Base-by-base conservation (phyloP, 2,113 vertebrate species). In the western clawed frog (Xenopus tropicalis) region DNA sequence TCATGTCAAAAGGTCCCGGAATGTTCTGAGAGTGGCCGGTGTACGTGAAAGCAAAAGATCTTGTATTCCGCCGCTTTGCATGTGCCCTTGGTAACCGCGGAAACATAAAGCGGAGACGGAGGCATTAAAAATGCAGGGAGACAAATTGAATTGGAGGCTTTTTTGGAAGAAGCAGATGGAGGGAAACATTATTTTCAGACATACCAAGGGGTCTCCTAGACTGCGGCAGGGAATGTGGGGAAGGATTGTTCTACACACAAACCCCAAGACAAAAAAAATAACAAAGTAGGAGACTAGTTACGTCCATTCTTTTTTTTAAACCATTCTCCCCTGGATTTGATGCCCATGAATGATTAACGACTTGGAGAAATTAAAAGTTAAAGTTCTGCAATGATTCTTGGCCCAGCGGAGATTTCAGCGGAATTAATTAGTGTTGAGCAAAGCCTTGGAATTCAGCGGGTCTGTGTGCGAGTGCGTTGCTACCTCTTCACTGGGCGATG, bases 191-290 rank as follows among this genome's bases (percentile, higher is more conserved):
- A 54, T 54, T 54, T n/a, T 54, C 14, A 54, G 17, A 54, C 52
- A 54, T 54, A 54, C 52, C 52, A 54, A 54, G 52, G n/a, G 9
- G 52, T 54, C 19, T 54, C 52, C 52, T 54, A 54, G 52, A 54
- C 52, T 48, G 46, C 46, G 3, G 52, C 52, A n/a, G 52, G 19
- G 52, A 54, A 54, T 54, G 14, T 17, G 52, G 19, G 29, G 17
- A 54, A 10, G 16, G 88, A 85, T 88, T 88, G 82, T 87, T 83
- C 79, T 79, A 82, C 79, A 78, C 80, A 82, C 84, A 85, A 82
- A 85, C 82, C 81, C 46, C 52, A 3, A n/a, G 16, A 54, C 16
- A 17, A n/a, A 54, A n/a, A 54, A 17, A 54, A 1, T n/a, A n/a
- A 54, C 16, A 54, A 17, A 54, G n/a, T 54, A 3, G 19, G 52